Conservation (phyloP, 2,888 invertebrate species). For the Pegoplata infirma region DNA sequence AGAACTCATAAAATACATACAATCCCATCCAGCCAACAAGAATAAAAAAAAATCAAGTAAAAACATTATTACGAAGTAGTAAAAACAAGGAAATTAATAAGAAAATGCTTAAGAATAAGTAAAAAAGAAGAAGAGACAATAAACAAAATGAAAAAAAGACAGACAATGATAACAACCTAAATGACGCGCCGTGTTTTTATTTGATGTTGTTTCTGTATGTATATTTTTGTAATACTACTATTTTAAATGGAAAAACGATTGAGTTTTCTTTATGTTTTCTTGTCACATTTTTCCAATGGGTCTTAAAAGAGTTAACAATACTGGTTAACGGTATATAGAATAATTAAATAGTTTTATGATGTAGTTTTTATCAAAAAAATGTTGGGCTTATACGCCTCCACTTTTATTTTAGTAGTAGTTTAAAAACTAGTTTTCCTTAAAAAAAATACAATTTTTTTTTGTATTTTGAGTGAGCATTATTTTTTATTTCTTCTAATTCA, state of each 20-base stretch:
- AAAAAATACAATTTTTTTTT: too few relatives aligned
- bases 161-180: conserved; percentile 16
- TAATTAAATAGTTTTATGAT: too few relatives aligned
- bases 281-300: not conserved
- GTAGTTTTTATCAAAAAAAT: too few relatives aligned
- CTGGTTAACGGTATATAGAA: too few relatives aligned
- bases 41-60: too few relatives aligned
- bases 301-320: not conserved
- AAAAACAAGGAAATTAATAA: not conserved
- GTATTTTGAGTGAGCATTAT: not conserved
- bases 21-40: not conserved
- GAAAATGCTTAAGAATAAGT: not conserved
- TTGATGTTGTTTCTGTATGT: not conserved
- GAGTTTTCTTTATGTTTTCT: not conserved
- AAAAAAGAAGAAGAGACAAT: conserved; percentile 2
- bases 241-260: not conserved
- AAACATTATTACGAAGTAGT: not conserved
- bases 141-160: conserved; percentile 22
- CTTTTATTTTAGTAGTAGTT: not conserved
- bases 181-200: not conserved
- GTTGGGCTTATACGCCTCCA: not conserved
- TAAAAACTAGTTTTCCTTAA: not conserved
- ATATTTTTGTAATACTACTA: not conserved
- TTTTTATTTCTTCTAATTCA: not conserved
- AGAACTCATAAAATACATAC: not conserved